Base-by-base conservation (phyloP, 1,140 invertebrate species). In the Procambarus virginalis region DNA sequence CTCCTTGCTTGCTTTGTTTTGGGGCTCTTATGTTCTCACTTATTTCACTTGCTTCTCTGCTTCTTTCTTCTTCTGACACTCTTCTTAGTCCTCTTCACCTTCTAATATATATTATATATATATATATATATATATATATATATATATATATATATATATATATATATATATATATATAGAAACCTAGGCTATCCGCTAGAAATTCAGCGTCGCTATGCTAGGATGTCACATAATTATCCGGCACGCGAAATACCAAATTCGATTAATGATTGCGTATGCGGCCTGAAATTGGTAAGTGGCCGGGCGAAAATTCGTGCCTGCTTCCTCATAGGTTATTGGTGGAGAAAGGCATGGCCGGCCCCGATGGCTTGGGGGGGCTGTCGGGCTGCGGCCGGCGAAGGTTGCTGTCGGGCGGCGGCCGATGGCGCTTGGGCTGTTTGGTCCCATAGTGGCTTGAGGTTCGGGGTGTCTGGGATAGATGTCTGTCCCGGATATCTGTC, bases 191-290 rank as follows among this genome's bases (percentile, higher is more conserved):
- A 82, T 82, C 68, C 48, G 82, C 17, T 51, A 51, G 82, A 49
- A 51, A 84, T 84, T 75, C 68, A 9, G 82, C 48, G 34, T 68
- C 60, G 70, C 45, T 75, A 75, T n/a, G 75, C 82, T 51, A 84
- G 68, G 75, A 84, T 46, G 20, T 45, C 45, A 75, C 64, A 84
- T 84, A 75, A 84, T 84, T 84, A 84, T 73, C 68, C 75, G 17
- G 49, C 70, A 51, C 70, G 68, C 70, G 82, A 84, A 84, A 84
- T 84, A 75, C 34, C 82, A 84, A 84, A 84, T 84, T 84, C 58
- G 82, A 84, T 84, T 84, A 84, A 84, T 75, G 82, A 84, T 84
- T 84, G 73, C 58, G 82, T 68, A 84, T 84, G 60, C 82, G n/a
- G n/a, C 70, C 73, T 51, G 68, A 75, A 84, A 76, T 73, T 76